These are phyloP conservation scores for Moxostoma hubbsi DNA, from an alignment of 2,797 vertebrate genomes.

Conservation along the genomic window DNA sequence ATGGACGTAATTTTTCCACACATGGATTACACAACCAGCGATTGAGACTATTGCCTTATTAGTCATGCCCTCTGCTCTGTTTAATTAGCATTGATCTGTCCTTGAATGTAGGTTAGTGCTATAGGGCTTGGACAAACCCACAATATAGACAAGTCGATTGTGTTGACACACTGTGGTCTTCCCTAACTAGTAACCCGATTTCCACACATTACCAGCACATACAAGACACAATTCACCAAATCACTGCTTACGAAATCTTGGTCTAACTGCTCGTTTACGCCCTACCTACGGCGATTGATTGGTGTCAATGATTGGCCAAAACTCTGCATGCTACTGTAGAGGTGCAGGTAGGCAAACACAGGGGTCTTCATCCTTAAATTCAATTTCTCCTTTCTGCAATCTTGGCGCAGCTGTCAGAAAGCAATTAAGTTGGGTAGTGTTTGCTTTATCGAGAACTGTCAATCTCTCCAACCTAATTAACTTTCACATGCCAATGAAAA, in stretches of 20 bases:
- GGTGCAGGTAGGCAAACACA: not conserved
- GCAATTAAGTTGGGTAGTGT: constrained; percentile 79
- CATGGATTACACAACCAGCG: constrained; percentile 30
- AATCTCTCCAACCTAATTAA: constrained; percentile 76
- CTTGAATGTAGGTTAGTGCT: constrained; percentile 63
- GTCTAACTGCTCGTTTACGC: constrained; percentile 26
- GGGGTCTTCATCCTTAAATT: constrained; percentile 72
- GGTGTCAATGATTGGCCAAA: constrained; percentile 33
- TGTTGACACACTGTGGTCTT: constrained; percentile 49
- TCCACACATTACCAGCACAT: constrained; percentile 22
- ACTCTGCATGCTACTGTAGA: constrained; percentile 55
- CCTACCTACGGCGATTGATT: constrained; percentile 38
- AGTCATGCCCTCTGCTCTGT: constrained; percentile 73
- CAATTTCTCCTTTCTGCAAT: constrained; percentile 75
- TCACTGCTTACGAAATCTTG: constrained; percentile 37
- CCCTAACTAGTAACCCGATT: constrained; percentile 31
- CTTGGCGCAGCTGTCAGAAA: constrained; percentile 79
- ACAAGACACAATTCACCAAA: constrained; percentile 4
- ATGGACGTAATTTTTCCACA: constrained; percentile 12
- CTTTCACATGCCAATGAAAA: constrained; percentile 65
- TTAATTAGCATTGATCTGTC: constrained; percentile 75
- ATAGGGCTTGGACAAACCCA: constrained; percentile 46
- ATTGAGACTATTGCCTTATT: constrained; percentile 61
- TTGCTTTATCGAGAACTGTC: constrained; percentile 78
- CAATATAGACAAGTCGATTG: constrained; percentile 51